Evolutionary conservation across 2,888 invertebrate species (phyloP), one percentile per base, ranked within the genome.

Genomic region (Thereva nobilitata): DNA sequence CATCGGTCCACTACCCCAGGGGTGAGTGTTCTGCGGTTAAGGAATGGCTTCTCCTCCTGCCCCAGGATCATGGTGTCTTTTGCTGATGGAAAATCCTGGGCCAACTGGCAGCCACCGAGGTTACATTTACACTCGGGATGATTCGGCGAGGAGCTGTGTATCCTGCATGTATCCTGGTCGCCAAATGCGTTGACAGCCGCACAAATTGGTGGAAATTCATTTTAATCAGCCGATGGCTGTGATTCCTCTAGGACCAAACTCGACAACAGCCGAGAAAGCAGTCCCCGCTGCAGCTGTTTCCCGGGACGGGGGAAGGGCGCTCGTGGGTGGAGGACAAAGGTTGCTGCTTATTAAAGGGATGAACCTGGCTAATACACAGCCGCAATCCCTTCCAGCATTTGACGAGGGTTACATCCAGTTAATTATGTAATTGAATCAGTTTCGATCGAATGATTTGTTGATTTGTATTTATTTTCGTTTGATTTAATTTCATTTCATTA

Each of bases 361-460:
- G 23, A 23, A 23, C 23, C 23, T 23, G 23, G 23, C 23, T 42
- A 41, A 64, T 53, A 64, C 23, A 44, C 42, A 44, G 10, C 34
- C 64, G 44, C 54, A 69, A 67, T 67, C 67, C 69, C 67, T 61
- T 53, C 44, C 37, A 52, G 44, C 37, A 41, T 44, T 42, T 52
- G 41, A 45, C 49, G 65, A 65, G 69, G 69, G 67, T 69, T 67
- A 55, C 55, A 41, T 57, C 55, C 67, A 68, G 70, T 70, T 70
- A 70, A 70, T 70, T 70, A 70, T 64, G 68, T 70, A 70, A 70
- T 70, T 70, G 70, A 70, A 70, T 70, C 59, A 70, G 41, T 66
- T 55, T 52, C 55, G 47, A 64, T 68, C 54, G 64, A 64, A 68
- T 70, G 70, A 70, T 68, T 70, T 70, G 67, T 68, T 70, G 70